phyloP scores from a whole-genome alignment of 1,140 invertebrate species.

The Himalopsyche phryganea region DNA sequence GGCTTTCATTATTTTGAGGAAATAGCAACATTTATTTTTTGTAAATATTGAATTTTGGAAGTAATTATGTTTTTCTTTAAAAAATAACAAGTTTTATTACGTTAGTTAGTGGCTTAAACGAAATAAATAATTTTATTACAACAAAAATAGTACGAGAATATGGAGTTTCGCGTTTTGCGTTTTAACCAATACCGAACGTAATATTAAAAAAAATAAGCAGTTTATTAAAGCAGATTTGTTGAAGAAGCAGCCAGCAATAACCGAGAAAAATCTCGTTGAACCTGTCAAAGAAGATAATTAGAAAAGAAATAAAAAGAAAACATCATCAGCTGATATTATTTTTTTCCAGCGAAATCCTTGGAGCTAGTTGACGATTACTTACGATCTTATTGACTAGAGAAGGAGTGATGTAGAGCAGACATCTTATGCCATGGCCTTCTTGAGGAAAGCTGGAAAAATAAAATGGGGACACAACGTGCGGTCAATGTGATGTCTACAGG shows the following conservation, averaged over 20 bases:
- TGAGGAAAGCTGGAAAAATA: constrained; percentile 68
- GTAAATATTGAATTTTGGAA: too few species aligned
- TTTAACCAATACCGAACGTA: too few species aligned
- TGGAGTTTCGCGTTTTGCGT: too few species aligned
- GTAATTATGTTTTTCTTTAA: too few species aligned
- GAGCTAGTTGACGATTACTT: constrained; percentile 38
- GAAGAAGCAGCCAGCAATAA: constrained; percentile 9
- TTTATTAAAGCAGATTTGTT: background rate
- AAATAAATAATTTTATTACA: too few species aligned
- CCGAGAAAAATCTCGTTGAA: constrained; percentile 7
- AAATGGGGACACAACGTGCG: constrained; percentile 36
- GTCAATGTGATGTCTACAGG: constrained; percentile 13
- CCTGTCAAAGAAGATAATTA: constrained; percentile 30
- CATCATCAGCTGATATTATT: background rate
- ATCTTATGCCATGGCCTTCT: constrained; percentile 67
- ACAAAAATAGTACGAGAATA: too few species aligned
- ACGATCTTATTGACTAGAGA: constrained; percentile 57
- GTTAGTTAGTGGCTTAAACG: too few species aligned
- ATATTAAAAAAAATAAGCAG: too few species aligned
- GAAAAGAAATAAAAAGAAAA: constrained; percentile 5
- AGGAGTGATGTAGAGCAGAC: constrained; percentile 39
- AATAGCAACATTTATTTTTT: too few species aligned
- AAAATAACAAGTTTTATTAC: too few species aligned
- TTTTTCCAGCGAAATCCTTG: too few species aligned
- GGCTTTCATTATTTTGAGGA: too few species aligned